Base-by-base conservation (phyloP, 2,113 vertebrate species). In the Epinephelus cyanopodus region DNA sequence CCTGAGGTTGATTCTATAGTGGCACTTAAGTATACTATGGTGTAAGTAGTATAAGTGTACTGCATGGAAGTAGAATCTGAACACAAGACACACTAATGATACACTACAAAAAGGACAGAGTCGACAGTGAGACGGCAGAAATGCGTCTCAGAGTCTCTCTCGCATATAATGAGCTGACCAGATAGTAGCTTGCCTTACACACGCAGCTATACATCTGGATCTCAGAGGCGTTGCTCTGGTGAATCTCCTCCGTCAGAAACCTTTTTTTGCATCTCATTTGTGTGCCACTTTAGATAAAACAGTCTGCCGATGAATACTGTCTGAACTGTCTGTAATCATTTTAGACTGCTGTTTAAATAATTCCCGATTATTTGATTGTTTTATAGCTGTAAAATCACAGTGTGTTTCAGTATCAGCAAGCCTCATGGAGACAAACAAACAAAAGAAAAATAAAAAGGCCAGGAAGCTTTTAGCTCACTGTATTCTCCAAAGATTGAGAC, bases 401-500 rank as follows among this genome's bases (percentile, higher is more conserved):
- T 47, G 27, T n/a, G 13, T 23, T 45, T 58, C 18, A 65, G 53
- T 57, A 15, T 19, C 15, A 25, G 5, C 39, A 37, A 17, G 29
- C n/a, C 60, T 57, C 2, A 50, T 42, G 56, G 42, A 21, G 58
- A 65, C 6, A 25, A 60, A 57, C 11, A 48, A 45, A 19, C 4
- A 54, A 17, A 56, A 29, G 50, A 37, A 37, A 37, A 37, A 37
- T 8, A 37, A 37, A 37, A 37, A 21, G 9, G 8, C 21, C 25
- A 25, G 25, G 47, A 66, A 70, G 12, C 27, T 1, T 37, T 77
- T 67, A 60, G 37, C 6, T 62, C 15, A 47, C 45, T 67, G 1
- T 18, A n/a, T 45, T 29, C 52, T 50, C 47, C 2, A 42, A 62
- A 52, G 68, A 85, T 33, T 39, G 56, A 64, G 42, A 71, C 6